Conservation (phyloP, 2,888 invertebrate genomes). For the Oxyteleia sp. region DNA sequence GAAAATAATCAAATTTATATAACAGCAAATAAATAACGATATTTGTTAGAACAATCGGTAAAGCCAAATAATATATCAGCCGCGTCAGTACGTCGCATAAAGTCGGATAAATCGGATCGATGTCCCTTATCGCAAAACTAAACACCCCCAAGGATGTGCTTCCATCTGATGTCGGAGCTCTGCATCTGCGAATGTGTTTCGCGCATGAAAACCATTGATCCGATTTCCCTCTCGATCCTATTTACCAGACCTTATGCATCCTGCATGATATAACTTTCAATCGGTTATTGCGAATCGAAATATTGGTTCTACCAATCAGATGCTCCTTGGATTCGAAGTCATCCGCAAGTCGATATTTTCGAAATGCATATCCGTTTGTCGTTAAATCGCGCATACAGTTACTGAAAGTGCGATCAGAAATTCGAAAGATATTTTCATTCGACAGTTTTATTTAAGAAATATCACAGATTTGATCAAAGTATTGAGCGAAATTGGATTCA, state of each 20-base stretch:
- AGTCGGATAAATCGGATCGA: conserved; percentile 43
- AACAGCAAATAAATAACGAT: neutral
- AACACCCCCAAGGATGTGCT: conserved; percentile 34
- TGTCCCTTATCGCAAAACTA: conserved; percentile 34
- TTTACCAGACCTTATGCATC: conserved; percentile 35
- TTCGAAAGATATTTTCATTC: conserved; percentile 8
- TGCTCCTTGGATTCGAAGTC: conserved; percentile 12
- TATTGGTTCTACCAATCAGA: conserved; percentile 44
- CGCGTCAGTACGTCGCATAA: conserved; percentile 12
- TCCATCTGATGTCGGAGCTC: conserved; percentile 26
- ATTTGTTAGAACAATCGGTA: conserved; percentile 21
- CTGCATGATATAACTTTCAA: conserved; percentile 38
- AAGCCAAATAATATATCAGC: conserved; percentile 28
- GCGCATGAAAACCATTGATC: conserved; percentile 47
- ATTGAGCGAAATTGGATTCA: neutral
- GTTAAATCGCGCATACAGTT: conserved; percentile 29
- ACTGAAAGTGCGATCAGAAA: conserved; percentile 17
- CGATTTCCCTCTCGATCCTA: conserved; percentile 38
- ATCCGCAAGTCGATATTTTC: conserved; percentile 32
- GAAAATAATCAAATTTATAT: neutral
- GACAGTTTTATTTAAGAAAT: conserved; percentile 24
- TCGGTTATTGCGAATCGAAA: conserved; percentile 48
- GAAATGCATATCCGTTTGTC: conserved; percentile 26
- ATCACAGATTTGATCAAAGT: no score
- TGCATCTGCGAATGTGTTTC: conserved; percentile 28